Percentiles rank a stretch among this genome's conserved stretches.
These are phyloP conservation scores for Equus przewalskii DNA, from an alignment of 2,113 vertebrate genomes.

Conservation along the genomic window DNA sequence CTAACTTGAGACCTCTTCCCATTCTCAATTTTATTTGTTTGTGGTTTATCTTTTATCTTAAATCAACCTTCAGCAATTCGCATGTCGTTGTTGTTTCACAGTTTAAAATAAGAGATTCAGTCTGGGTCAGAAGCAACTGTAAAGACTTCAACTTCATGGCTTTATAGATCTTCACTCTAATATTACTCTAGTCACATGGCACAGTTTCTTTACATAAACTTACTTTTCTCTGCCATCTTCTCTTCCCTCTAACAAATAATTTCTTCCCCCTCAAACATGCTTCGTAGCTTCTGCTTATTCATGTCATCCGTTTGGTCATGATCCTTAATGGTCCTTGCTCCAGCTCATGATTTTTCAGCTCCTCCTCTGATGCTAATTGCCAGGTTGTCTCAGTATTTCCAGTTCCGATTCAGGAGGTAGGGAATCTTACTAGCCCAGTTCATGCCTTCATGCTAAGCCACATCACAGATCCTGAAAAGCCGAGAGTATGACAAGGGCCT, in stretches of 20 bases:
- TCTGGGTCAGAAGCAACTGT: neutral
- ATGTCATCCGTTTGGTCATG: no score
- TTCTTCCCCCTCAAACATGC: neutral
- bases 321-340: neutral
- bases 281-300: neutral
- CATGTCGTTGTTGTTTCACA: neutral
- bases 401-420: neutral
- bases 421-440: neutral
- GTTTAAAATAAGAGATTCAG: neutral
- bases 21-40: neutral
- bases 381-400: neutral
- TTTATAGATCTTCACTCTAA: neutral
- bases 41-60: neutral
- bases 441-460: neutral
- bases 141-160: neutral
- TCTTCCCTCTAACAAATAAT: neutral
- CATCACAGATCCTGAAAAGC: neutral
- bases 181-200: neutral
- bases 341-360: neutral
- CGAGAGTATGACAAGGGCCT: neutral
- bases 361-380: neutral
- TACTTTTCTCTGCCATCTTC: neutral
- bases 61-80: neutral
- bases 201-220: neutral
- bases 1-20: neutral